Percentiles rank a stretch among this genome's conserved stretches.
Conservation (phyloP, 2,797 vertebrate species). For the Helicolenus hilgendorfi region DNA sequence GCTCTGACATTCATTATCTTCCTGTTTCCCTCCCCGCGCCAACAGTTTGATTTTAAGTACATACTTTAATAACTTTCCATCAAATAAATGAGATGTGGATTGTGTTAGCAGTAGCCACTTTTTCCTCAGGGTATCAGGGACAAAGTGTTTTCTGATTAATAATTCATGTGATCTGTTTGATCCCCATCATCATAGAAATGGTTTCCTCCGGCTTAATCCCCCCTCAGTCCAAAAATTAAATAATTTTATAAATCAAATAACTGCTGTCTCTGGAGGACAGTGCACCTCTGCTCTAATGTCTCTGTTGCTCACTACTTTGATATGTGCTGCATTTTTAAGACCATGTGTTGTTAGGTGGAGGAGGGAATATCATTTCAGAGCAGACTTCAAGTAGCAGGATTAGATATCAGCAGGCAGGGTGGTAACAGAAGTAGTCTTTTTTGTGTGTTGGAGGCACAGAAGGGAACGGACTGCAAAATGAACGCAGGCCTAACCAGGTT, state of each 20-base stretch:
- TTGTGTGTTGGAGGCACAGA: constrained; percentile 59
- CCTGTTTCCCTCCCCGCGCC: constrained; percentile 67
- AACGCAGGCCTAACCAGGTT: constrained; percentile 62
- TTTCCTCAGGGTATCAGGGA: constrained; percentile 79
- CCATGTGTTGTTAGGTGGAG: constrained; percentile 50
- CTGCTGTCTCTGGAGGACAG: constrained; percentile 68
- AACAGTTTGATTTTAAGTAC: constrained; percentile 86
- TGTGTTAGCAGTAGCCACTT: constrained; percentile 77
- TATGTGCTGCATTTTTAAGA: constrained; percentile 42
- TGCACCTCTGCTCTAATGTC: constrained; percentile 75
- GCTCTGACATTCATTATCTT: constrained; percentile 76
- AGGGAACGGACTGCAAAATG: constrained; percentile 73
- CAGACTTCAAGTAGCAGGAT: constrained; percentile 71
- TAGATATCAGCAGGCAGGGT: constrained; percentile 72
- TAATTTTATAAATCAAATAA: constrained; percentile 55
- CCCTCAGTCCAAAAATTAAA: constrained; percentile 70
- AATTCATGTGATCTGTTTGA: constrained; percentile 90
- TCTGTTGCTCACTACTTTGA: constrained; percentile 62
- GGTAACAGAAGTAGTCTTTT: constrained; percentile 65
- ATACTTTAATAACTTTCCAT: constrained; percentile 87
- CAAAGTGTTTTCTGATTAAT: constrained; percentile 88
- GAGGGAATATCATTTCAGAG: constrained; percentile 63
- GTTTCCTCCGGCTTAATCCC: constrained; percentile 78
- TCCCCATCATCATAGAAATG: constrained; percentile 85
- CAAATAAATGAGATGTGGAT: constrained; percentile 88